Conservation (phyloP, 2,797 vertebrate species). For the Aulostomus chinensis region DNA sequence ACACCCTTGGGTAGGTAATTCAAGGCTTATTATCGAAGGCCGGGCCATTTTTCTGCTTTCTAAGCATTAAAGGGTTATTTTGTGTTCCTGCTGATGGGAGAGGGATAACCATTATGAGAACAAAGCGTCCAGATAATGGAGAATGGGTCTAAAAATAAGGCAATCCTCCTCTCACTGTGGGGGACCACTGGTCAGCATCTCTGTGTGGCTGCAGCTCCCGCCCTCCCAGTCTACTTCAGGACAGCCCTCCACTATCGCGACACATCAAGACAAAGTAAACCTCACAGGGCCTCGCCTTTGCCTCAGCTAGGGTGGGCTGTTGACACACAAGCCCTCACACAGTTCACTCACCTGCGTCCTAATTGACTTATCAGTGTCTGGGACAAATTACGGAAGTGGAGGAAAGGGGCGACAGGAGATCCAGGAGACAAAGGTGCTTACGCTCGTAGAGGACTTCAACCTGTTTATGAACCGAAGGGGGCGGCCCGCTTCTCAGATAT, state of each 20-base stretch:
- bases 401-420: conserved; percentile 46
- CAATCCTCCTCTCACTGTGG: conserved; percentile 66
- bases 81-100: conserved; percentile 85
- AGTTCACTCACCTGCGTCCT: conserved; percentile 53
- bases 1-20: conserved; percentile 87
- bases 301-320: conserved; percentile 53
- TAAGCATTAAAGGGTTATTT: conserved; percentile 88
- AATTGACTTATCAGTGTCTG: conserved; percentile 76
- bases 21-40: conserved; percentile 85
- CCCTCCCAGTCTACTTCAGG: conserved; percentile 52
- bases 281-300: conserved; percentile 21
- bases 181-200: conserved; percentile 74
- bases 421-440: conserved; percentile 27
- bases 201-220: conserved; percentile 55
- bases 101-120: conserved; percentile 86
- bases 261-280: conserved; percentile 38
- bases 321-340: conserved; percentile 13
- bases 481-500: conserved; percentile 77
- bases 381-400: conserved; percentile 77
- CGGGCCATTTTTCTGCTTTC: conserved; percentile 84
- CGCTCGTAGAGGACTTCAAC: conserved; percentile 60
- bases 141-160: conserved; percentile 81
- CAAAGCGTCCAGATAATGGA: conserved; percentile 83
- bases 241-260: conserved; percentile 27
- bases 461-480: conserved; percentile 68